Conservation (phyloP, 2,797 vertebrate genomes). For the Sphenodon punctatus region DNA sequence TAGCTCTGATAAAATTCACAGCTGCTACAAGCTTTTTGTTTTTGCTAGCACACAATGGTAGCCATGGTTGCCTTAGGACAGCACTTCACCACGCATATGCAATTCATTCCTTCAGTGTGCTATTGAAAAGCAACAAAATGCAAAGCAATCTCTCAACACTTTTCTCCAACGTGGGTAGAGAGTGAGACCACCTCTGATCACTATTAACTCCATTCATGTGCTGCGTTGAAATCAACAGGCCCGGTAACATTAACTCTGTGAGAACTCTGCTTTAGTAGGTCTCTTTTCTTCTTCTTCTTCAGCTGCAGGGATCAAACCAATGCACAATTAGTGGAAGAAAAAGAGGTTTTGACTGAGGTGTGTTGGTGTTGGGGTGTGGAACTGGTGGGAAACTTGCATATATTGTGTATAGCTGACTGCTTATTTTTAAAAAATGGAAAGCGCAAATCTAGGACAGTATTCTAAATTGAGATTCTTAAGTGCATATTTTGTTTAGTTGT, state of each 20-base stretch:
- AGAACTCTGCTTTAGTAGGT: neutral
- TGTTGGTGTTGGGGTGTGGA: neutral
- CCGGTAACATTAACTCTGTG: neutral
- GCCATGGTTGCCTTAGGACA: constrained; percentile 11
- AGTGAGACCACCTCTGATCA: neutral
- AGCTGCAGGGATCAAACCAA: neutral
- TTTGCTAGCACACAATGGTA: neutral
- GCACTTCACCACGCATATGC: neutral
- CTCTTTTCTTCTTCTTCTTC: neutral
- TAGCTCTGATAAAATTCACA: neutral
- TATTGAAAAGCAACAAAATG: constrained; percentile 22
- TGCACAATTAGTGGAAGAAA: neutral
- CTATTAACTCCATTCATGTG: neutral
- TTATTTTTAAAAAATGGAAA: neutral
- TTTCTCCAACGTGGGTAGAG: neutral
- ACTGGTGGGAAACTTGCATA: rapidly evolving
- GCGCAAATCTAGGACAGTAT: neutral
- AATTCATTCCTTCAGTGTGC: constrained; percentile 12
- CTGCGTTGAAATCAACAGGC: neutral
- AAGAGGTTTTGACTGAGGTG: neutral
- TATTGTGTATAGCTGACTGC: neutral
- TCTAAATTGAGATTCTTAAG: neutral
- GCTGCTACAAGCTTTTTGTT: neutral
- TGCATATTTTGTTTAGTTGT: neutral
- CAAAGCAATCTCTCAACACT: neutral